Conservation (phyloP, 2,797 vertebrate genomes). For the Synaphobranchus kaupii region DNA sequence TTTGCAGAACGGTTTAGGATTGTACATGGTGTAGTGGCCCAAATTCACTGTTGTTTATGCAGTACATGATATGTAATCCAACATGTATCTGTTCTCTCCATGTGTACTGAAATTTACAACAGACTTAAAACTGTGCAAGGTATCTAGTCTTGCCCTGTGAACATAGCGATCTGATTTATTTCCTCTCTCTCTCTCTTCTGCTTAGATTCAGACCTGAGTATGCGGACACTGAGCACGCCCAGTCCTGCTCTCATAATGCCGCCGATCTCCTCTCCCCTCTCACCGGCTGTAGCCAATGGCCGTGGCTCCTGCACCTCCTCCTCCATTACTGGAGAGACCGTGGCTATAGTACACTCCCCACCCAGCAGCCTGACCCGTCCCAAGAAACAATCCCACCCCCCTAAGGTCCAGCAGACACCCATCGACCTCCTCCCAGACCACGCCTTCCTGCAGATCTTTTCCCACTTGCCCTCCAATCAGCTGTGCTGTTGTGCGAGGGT, state of each 20-base stretch:
- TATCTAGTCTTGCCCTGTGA: background rate
- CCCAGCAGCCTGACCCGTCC: conserved; percentile 76
- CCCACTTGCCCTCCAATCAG: conserved; percentile 93
- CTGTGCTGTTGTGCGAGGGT: conserved; percentile 92
- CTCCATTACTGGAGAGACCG: conserved; percentile 84
- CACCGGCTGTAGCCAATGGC: conserved; percentile 82
- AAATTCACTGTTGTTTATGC: background rate
- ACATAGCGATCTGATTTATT: background rate
- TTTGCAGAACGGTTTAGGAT: background rate
- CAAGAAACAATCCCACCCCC: conserved; percentile 79
- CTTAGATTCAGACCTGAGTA: conserved; percentile 89
- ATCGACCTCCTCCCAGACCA: conserved; percentile 90
- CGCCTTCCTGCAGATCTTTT: conserved; percentile 84
- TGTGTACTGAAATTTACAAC: background rate
- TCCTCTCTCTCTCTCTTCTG: background rate
- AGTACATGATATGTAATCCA: background rate
- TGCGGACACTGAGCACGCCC: conserved; percentile 91
- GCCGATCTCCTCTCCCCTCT: conserved; percentile 75
- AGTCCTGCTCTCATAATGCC: conserved; percentile 93
- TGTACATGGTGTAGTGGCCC: background rate
- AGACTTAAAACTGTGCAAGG: background rate
- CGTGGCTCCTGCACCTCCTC: conserved; percentile 81
- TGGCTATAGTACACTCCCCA: conserved; percentile 89
- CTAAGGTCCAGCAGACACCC: conserved; percentile 78
- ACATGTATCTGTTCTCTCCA: background rate